Evolutionary conservation across 1,140 invertebrate species (phyloP), one percentile per base, ranked within the genome.

Genomic region (Calliphora vicina): DNA sequence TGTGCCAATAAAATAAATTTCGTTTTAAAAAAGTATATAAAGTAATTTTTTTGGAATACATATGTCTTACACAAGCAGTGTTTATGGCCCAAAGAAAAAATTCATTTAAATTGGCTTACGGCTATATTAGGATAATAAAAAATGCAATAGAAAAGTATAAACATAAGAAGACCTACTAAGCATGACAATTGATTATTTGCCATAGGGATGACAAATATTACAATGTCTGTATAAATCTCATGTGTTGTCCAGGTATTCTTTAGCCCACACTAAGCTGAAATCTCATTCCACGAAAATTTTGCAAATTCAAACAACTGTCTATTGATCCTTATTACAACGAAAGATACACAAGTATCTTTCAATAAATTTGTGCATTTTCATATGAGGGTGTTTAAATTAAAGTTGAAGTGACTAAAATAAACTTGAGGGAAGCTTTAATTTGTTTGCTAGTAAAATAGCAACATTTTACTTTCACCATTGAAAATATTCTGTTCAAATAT

Each of bases 1-100:
- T 78, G 74, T 78, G 42, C 74, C 74, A 78, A 78, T 78, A 78
- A 78, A 78, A n/a, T 78, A 43, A 78, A 78, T 43, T 78, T 23
- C 23, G 43, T 78, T 45, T 45, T 23, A 12, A 23, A 23, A 67
- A 67, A 67, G 13, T 61, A n/a, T 17, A 17, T 17, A 61, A 61
- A 61, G 5, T 43, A 6, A 6, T 6, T 12, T 43, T 43, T 12
- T 43, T 6, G 12, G 42, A 43, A 43, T 43, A 43, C 12, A 12
- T 6, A 12, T 43, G 12, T 43, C 12, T 6, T 43, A 5, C 5
- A 43, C 12, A 43, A 12, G 5, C 42, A 43, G 12, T 43, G 42
- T 43, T 43, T n/a, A n/a, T n/a, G n/a, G 12, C 42, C 42, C 42
- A 45, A 45, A 45, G 4, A 12, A 45, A 50, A 50, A 6, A 50